Conservation (phyloP, 2,113 vertebrate genomes). For the Osmerus eperlanus region DNA sequence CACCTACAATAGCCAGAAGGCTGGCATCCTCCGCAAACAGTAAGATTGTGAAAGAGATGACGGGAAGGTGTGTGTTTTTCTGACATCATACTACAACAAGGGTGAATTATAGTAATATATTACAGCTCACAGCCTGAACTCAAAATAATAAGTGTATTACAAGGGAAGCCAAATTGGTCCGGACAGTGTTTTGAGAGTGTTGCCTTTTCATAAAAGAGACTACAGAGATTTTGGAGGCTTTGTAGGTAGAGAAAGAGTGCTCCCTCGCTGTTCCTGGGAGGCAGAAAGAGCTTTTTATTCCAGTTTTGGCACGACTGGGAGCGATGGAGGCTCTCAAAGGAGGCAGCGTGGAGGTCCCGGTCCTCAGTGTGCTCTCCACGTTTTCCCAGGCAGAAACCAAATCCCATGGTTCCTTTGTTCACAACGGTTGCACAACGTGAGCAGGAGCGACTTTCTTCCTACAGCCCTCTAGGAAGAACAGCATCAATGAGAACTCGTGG, state of each 20-base stretch:
- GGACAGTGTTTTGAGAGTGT: conserved; percentile 38
- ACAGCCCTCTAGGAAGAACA: not conserved
- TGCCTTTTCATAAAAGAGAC: conserved; percentile 62
- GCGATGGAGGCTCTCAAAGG: conserved; percentile 54
- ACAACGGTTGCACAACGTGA: conserved; percentile 52
- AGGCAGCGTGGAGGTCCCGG: conserved; percentile 47
- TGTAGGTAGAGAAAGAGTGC: conserved; percentile 32
- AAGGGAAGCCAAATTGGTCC: conserved; percentile 39
- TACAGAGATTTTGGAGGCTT: conserved; percentile 44
- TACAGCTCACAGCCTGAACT: not conserved
- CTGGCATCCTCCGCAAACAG: too few species aligned
- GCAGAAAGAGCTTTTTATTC: conserved; percentile 71
- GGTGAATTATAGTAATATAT: conserved; percentile 5
- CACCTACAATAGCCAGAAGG: too few species aligned
- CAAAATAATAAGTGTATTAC: conserved; percentile 41
- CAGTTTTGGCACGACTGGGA: conserved; percentile 61
- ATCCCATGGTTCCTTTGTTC: conserved; percentile 64
- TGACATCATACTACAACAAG: not conserved
- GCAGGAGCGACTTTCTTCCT: conserved; percentile 34
- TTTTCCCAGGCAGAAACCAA: conserved; percentile 60
- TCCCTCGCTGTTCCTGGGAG: conserved; percentile 51
- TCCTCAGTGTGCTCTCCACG: conserved; percentile 66
- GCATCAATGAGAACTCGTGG: conserved; percentile 8
- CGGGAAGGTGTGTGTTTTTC: not conserved
- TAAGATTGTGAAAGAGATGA: not conserved